These are phyloP conservation scores for Acanthopagrus latus DNA, from an alignment of 2,797 vertebrate genomes.

Conservation along the genomic window DNA sequence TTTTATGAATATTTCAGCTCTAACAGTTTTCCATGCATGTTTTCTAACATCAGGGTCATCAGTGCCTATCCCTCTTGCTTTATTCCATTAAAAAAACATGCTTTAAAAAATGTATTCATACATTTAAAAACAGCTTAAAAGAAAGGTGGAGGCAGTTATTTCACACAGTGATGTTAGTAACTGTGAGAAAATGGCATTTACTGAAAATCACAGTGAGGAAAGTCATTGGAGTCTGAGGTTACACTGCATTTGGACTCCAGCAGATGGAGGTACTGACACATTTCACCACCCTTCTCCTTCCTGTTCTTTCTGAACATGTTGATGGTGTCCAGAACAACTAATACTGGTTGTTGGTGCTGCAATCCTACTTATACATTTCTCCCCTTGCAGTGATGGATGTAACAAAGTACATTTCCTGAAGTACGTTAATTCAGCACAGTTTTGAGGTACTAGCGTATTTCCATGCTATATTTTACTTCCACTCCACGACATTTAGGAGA, in stretches of 20 bases:
- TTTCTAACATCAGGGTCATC: too few relatives aligned
- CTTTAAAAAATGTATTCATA: background rate
- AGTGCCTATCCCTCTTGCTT: background rate
- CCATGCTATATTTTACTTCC: too few relatives aligned
- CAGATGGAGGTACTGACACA: slow-evolving; percentile 68
- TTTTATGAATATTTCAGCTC: too few relatives aligned
- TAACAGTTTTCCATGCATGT: too few relatives aligned
- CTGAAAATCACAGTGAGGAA: background rate
- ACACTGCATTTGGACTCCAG: slow-evolving; percentile 60
- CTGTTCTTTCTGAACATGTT: background rate
- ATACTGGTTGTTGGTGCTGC: too few relatives aligned
- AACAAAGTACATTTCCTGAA: too few relatives aligned
- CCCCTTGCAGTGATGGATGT: too few relatives aligned
- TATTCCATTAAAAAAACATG: background rate
- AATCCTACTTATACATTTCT: background rate
- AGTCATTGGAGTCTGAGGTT: background rate
- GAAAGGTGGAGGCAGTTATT: background rate
- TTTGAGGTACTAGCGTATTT: too few relatives aligned
- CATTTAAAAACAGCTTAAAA: background rate
- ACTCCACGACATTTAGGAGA: too few relatives aligned
- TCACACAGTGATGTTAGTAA: background rate
- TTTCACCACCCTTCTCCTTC: background rate
- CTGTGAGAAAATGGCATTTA: background rate
- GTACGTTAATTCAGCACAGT: too few relatives aligned
- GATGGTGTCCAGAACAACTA: background rate